Evolutionary conservation across 2,888 invertebrate species (phyloP).

Genomic region (Crepidodera aurea): DNA sequence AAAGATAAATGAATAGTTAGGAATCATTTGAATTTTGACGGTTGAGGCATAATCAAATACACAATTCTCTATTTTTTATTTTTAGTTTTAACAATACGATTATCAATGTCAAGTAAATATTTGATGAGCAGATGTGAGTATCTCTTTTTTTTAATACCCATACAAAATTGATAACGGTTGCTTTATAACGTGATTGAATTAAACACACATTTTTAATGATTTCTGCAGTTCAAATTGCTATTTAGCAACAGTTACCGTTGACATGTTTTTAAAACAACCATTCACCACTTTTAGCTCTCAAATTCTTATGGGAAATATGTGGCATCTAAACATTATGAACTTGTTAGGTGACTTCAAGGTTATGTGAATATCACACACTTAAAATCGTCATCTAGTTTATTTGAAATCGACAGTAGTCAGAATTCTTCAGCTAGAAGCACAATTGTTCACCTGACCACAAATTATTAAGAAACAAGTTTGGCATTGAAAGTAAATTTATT

Average conservation of each 20-base stretch:
- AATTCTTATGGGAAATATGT: slow-evolving; percentile 17
- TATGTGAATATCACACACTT: slow-evolving; percentile 25
- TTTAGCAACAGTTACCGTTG: background rate
- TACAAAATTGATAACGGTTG: no score
- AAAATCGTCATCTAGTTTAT: slow-evolving; percentile 22
- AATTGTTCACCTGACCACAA: slow-evolving; percentile 21
- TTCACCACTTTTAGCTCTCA: background rate
- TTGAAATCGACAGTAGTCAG: slow-evolving; percentile 19
- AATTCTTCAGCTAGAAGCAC: slow-evolving; percentile 28
- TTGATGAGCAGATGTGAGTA: slow-evolving; percentile 25
- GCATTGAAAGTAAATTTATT: slow-evolving; percentile 7
- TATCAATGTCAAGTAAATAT: slow-evolving; percentile 25
- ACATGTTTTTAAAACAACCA: background rate
- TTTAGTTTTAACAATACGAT: slow-evolving; percentile 26
- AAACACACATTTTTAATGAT: no score
- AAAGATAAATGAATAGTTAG: slow-evolving; percentile 32
- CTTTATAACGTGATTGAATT: no score
- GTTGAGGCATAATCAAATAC: slow-evolving; percentile 29
- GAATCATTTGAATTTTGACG: slow-evolving; percentile 37
- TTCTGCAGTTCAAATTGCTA: no score
- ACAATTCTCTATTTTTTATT: slow-evolving; percentile 22
- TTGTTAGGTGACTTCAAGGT: slow-evolving; percentile 23
- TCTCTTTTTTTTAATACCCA: slow-evolving; percentile 9
- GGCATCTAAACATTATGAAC: slow-evolving; percentile 20
- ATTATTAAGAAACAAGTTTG: slow-evolving; percentile 20